Percentiles rank a stretch among this genome's conserved stretches.
Evolutionary conservation across 2,113 vertebrate genomes (phyloP).

Genomic region (Misgurnus anguillicaudatus): DNA sequence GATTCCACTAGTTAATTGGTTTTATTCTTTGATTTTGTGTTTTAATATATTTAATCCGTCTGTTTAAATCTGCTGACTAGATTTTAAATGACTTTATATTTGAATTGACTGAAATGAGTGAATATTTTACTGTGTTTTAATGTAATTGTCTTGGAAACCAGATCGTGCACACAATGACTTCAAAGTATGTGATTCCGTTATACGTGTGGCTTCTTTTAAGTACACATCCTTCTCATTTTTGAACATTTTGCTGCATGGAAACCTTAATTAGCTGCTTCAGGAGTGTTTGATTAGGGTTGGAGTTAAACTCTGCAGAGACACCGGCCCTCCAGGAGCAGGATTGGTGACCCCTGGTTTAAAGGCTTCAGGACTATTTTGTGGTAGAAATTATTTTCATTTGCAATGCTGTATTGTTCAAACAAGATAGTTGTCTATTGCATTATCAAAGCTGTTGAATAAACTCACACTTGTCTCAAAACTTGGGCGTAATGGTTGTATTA

Average conservation of each 20-base stretch:
- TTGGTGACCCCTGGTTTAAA: too few relatives aligned
- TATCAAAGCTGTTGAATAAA: slow-evolving; percentile 15
- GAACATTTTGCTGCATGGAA: background rate
- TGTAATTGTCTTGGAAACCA: background rate
- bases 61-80: background rate
- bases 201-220: background rate
- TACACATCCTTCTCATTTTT: background rate
- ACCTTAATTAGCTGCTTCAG: too few relatives aligned
- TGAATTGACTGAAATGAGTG: background rate
- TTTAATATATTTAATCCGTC: background rate
- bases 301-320: too few relatives aligned
- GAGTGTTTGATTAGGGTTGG: too few relatives aligned
- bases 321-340: too few relatives aligned
- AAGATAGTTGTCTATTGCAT: background rate
- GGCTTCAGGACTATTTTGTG: slow-evolving; percentile 2
- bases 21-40: background rate
- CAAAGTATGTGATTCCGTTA: slow-evolving; percentile 23
- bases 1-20: background rate
- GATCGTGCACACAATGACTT: slow-evolving; percentile 5
- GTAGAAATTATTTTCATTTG: background rate
- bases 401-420: background rate
- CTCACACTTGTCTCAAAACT: background rate
- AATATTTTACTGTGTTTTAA: background rate
- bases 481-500: background rate
- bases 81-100: background rate